phyloP scores from a whole-genome alignment of 2,888 invertebrate species.

The Trissoscelio sp. region DNA sequence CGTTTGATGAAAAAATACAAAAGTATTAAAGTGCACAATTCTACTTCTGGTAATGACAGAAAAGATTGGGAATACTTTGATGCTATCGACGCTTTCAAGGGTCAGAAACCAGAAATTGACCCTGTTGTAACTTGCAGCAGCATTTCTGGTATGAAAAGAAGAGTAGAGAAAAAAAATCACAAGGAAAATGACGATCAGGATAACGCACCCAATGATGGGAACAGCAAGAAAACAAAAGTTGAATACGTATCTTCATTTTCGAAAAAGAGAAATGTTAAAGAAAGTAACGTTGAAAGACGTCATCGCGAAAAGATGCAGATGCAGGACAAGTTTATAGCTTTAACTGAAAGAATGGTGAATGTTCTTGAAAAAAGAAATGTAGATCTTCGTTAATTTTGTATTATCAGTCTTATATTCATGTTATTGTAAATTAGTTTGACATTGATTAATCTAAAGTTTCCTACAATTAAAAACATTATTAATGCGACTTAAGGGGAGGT shows the following conservation, averaged over 20 bases:
- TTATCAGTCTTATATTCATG: no score
- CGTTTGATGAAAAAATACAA: no score
- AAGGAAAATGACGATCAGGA: no score
- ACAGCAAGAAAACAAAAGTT: neutral
- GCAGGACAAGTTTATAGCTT: neutral
- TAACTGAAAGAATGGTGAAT: no score
- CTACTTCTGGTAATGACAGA: no score
- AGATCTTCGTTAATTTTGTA: no score
- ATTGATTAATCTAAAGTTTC: no score
- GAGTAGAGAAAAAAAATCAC: no score
- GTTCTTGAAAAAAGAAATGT: no score
- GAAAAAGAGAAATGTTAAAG: neutral
- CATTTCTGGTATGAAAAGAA: neutral
- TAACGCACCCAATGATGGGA: neutral
- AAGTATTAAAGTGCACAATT: no score
- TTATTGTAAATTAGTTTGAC: no score
- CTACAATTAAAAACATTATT: no score
- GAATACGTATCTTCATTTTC: neutral
- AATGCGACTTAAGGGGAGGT: constrained; percentile 20
- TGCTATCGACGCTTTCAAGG: neutral
- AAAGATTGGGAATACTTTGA: neutral
- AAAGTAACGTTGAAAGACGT: neutral
- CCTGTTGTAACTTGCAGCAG: neutral
- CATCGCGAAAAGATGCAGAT: neutral
- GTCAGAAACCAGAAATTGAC: neutral